Conservation (phyloP, 2,113 vertebrate species). For the Paralichthys olivaceus region DNA sequence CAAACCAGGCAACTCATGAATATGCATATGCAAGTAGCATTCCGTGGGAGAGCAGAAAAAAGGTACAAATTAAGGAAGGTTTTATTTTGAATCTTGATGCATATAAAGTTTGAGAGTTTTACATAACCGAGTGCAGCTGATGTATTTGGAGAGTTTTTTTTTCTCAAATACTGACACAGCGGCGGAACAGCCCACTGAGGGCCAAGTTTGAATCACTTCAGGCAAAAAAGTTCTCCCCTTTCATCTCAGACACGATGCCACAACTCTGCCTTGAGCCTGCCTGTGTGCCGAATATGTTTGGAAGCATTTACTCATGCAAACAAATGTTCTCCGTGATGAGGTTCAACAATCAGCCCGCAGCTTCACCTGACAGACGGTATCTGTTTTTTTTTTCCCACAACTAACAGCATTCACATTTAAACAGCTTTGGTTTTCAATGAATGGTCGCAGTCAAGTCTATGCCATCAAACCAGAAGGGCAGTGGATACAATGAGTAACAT, state of each 20-base stretch:
- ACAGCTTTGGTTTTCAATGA: conserved; percentile 53
- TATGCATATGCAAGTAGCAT: conserved; percentile 55
- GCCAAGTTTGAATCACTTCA: conserved; percentile 69
- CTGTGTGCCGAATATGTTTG: conserved; percentile 41
- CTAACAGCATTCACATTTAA: conserved; percentile 48
- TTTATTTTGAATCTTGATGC: conserved; percentile 36
- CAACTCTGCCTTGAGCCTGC: conserved; percentile 65
- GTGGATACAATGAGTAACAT: conserved; percentile 32
- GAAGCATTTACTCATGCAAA: conserved; percentile 71
- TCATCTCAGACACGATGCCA: conserved; percentile 75
- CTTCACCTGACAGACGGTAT: conserved; percentile 52
- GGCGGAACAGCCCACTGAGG: conserved; percentile 62
- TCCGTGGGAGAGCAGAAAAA: conserved; percentile 32
- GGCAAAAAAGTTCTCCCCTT: conserved; percentile 69
- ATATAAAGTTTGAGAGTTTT: conserved; percentile 64
- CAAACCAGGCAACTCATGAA: conserved; percentile 56
- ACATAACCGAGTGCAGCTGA: conserved; percentile 44
- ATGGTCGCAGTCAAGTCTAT: conserved; percentile 47
- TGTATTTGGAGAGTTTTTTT: conserved; percentile 25
- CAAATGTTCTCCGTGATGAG: conserved; percentile 71
- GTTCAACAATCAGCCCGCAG: conserved; percentile 63
- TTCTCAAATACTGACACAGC: conserved; percentile 54
- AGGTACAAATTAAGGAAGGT: conserved; percentile 19
- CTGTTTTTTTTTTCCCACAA: conserved; percentile 17
- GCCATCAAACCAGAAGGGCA: conserved; percentile 47